phyloP scores from a whole-genome alignment of 2,888 invertebrate species.

The Rhyacophila evoluta region DNA sequence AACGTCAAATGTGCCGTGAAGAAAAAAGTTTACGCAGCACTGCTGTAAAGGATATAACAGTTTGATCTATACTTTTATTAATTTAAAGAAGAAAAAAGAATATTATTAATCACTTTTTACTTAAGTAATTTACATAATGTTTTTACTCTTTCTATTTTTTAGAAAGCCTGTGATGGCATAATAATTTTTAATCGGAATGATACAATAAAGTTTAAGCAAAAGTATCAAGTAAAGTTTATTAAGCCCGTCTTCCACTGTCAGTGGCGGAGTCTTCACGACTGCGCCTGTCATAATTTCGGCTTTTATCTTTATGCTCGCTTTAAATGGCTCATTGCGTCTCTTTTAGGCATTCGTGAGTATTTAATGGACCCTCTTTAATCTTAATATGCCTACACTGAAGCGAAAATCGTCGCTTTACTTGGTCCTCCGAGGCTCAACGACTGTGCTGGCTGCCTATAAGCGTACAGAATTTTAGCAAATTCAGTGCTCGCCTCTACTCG shows the following conservation, averaged over 20 bases:
- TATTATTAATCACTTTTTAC: too few species aligned
- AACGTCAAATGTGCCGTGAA: too few species aligned
- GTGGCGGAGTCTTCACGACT: neutral
- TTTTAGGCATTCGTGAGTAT: slow-evolving; percentile 19
- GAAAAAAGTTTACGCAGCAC: too few species aligned
- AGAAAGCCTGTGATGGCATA: too few species aligned
- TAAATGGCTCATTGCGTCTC: slow-evolving; percentile 21
- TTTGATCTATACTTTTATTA: too few species aligned
- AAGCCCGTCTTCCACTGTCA: neutral
- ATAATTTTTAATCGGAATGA: neutral
- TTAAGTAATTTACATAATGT: too few species aligned
- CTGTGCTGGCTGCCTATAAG: neutral
- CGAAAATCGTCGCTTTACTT: slow-evolving; percentile 12
- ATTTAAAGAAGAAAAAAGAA: too few species aligned
- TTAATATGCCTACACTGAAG: slow-evolving; percentile 24
- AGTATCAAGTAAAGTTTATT: neutral
- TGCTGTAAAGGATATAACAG: too few species aligned
- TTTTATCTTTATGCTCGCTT: slow-evolving; percentile 16
- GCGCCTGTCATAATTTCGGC: slow-evolving; percentile 8
- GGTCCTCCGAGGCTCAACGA: slow-evolving; percentile 7
- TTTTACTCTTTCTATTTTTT: too few species aligned
- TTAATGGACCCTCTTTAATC: slow-evolving; percentile 15
- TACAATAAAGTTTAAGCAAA: neutral
- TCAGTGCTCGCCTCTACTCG: neutral
- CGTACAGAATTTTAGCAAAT: neutral